Evolutionary conservation across 2,797 vertebrate species (phyloP).

Genomic region (Dicrostonyx torquatus): DNA sequence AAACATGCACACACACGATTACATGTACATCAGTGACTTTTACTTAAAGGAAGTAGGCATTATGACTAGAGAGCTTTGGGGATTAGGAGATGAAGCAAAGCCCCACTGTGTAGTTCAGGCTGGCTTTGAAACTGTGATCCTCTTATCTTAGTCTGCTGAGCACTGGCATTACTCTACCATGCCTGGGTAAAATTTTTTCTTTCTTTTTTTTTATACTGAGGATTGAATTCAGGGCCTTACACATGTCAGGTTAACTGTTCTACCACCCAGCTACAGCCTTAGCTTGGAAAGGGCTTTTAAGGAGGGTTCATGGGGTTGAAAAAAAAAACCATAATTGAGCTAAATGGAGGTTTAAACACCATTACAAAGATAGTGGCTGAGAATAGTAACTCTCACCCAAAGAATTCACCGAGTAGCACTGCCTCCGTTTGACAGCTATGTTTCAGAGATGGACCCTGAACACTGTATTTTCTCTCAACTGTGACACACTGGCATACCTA

Average conservation of each 20-base stretch:
- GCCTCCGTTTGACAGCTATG: neutral
- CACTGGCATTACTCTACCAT: neutral
- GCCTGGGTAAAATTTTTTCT: neutral
- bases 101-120: too few relatives aligned
- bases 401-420: neutral
- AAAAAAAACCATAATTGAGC: conserved; percentile 8
- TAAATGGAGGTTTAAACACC: conserved; percentile 4
- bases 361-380: neutral
- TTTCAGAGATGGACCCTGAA: neutral
- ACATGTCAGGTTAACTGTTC: neutral
- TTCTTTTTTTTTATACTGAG: neutral
- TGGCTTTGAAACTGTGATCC: neutral
- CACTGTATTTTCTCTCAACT: neutral
- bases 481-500: neutral
- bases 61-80: neutral
- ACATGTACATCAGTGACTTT: neutral
- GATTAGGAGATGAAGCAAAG: neutral
- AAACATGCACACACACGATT: too few relatives aligned
- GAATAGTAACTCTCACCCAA: neutral
- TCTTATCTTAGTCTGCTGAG: neutral
- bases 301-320: neutral
- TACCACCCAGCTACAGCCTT: neutral
- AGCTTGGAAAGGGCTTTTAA: neutral
- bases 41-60: conserved; percentile 22
- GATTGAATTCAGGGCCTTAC: neutral